Evolutionary conservation across 1,140 invertebrate species (phyloP).

Genomic region (Bombyx mori): ASM3026992v2 NC_085125.1:5977501-5978000

Average conservation of each 20-base stretch:
- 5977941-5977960: conserved; percentile 34
- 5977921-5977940: conserved; percentile 37
- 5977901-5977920: conserved; percentile 60
- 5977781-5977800: conserved; percentile 55
- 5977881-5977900: conserved; percentile 59
- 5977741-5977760: conserved; percentile 58
- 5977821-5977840: conserved; percentile 63
- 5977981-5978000: background rate
- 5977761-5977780: conserved; percentile 37
- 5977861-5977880: conserved; percentile 53
- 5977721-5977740: conserved; percentile 60
- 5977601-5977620: conserved; percentile 34
- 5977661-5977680: conserved; percentile 30
- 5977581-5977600: conserved; percentile 58
- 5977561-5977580: conserved; percentile 26
- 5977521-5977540: too few relatives aligned
- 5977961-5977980: background rate
- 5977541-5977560: too few relatives aligned
- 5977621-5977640: conserved; percentile 24
- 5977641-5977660: conserved; percentile 31
- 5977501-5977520: too few relatives aligned
- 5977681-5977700: conserved; percentile 22
- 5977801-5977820: conserved; percentile 46
- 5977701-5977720: conserved; percentile 41
- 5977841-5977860: conserved; percentile 53